phyloP scores from a whole-genome alignment of 2,888 invertebrate genomes.

The Desoria tigrina region DNA sequence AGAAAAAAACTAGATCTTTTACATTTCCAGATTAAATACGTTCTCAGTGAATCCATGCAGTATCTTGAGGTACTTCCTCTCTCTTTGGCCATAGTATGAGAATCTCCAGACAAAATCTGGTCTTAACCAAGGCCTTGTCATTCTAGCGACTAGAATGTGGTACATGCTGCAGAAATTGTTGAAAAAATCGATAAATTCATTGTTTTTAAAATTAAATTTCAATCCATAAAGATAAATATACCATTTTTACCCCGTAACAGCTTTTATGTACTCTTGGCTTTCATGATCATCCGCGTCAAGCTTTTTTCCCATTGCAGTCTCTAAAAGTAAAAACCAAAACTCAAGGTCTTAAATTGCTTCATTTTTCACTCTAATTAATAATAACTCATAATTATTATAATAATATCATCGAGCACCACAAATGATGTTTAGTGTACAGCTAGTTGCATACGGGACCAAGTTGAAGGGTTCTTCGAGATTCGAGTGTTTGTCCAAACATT shows the following conservation, averaged over 20 bases:
- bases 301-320: slow-evolving; percentile 81
- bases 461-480: slow-evolving; percentile 58
- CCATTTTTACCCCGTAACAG: slow-evolving; percentile 74
- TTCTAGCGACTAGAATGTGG: slow-evolving; percentile 26
- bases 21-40: slow-evolving; percentile 6
- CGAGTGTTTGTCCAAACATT: too few species aligned
- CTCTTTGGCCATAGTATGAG: slow-evolving; percentile 11
- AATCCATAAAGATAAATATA: too few species aligned
- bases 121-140: slow-evolving; percentile 27
- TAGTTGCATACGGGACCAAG: slow-evolving; percentile 66
- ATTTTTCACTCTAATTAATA: too few species aligned
- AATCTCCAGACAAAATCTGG: slow-evolving; percentile 27
- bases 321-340: slow-evolving; percentile 59
- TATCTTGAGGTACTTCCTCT: slow-evolving; percentile 30
- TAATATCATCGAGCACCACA: too few species aligned
- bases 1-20: background rate
- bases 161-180: slow-evolving; percentile 21
- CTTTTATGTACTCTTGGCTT: slow-evolving; percentile 71
- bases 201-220: background rate
- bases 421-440: slow-evolving; percentile 66
- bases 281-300: slow-evolving; percentile 70
- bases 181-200: background rate
- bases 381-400: too few species aligned
- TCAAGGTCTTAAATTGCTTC: background rate
- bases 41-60: slow-evolving; percentile 37